Evolutionary conservation across 2,888 invertebrate genomes (phyloP), one percentile per base, ranked within the genome.

Genomic region (Cheilosia impressa): DNA sequence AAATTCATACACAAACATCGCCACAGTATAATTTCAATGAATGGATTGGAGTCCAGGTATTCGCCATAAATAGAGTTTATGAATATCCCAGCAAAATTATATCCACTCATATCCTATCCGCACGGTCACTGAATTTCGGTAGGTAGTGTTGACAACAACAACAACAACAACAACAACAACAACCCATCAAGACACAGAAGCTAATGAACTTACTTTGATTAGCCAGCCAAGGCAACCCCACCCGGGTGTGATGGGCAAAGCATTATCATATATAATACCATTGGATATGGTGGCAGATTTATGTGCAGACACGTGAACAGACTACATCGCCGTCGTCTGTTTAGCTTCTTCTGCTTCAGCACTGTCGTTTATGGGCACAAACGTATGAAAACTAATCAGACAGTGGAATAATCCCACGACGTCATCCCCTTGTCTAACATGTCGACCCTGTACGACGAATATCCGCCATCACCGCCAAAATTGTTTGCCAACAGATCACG

Each of bases 351-450:
- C 38, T 38, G 38, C 13, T 75, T 69, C 45, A 17, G 55, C 47
- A 45, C 62, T 68, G 52, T 50, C 83, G 62, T 71, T 84, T 71
- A 80, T 75, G 84, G 72, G 55, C 71, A 85, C 62, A 76, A 68
- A 68, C 76, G 52, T 81, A 85, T 85, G 85, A 85, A 85, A 81
- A 81, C 85, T 85, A 85, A 85, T 85, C 85, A 85, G 85, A 85
- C 80, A 81, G 68, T 66, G 76, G 72, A 81, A 85, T 85, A 85
- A 85, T 85, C 85, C 71, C 76, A 81, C 80, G 76, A 80, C 71
- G 71, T 80, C 85, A 81, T 71, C 69, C 85, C 71, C 76, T 71
- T 66, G 84, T 85, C 55, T 71, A 85, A 81, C 81, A 72, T 72
- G 71, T 85, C 81, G 72, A 85, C 81, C 85, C 76, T 66, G 13